These are phyloP conservation scores for Megalops cyprinoides DNA, from an alignment of 2,797 vertebrate species.

Conservation along the genomic window DNA sequence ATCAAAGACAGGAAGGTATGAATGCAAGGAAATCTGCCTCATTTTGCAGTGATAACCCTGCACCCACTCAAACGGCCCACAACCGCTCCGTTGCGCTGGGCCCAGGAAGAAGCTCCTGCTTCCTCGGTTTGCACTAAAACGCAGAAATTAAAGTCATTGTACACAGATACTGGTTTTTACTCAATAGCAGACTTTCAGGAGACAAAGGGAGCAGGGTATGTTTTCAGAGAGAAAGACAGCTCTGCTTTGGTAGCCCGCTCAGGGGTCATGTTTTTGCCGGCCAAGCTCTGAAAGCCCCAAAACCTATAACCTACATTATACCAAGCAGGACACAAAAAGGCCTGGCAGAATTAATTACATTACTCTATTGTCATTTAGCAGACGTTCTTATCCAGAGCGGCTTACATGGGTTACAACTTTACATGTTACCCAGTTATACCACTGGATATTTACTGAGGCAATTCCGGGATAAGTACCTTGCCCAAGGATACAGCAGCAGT, in stretches of 20 bases:
- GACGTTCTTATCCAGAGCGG: no score
- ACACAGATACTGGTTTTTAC: not conserved
- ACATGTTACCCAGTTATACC: no score
- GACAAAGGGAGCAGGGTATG: not conserved
- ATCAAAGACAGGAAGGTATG: not conserved
- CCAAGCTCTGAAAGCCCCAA: not conserved
- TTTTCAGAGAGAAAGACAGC: not conserved
- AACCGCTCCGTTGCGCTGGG: not conserved
- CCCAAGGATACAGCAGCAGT: no score
- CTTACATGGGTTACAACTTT: no score
- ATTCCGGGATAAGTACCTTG: no score
- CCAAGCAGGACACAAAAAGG: not conserved
- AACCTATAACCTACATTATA: not conserved
- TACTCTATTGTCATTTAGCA: not conserved
- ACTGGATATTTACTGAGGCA: no score
- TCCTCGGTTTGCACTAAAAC: constrained; percentile 7
- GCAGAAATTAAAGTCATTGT: constrained; percentile 21
- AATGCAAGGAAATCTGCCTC: not conserved
- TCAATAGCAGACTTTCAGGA: not conserved
- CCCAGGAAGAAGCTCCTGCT: not conserved
- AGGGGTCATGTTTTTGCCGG: not conserved
- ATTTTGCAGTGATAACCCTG: not conserved
- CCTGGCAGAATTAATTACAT: not conserved
- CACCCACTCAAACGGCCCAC: not conserved
- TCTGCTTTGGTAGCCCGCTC: not conserved